These are phyloP conservation scores for Petrocephalus microphthalmus DNA, from an alignment of 2,113 vertebrate species.

Conservation along the genomic window DNA sequence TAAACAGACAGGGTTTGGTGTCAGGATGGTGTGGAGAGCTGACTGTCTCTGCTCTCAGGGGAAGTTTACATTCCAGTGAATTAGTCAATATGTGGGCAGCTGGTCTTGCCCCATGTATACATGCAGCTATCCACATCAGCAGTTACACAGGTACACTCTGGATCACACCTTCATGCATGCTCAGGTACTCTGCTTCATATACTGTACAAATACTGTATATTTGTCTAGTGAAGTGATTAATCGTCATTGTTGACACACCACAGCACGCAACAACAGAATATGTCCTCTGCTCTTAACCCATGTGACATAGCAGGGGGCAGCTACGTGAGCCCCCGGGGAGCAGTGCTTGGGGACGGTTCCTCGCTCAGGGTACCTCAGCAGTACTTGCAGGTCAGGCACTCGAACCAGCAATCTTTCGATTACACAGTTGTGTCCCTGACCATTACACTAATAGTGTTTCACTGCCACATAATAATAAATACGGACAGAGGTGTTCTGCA, in stretches of 20 bases:
- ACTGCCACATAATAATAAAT: too few species aligned
- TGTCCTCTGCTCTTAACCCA: too few species aligned
- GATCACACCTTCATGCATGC: background rate
- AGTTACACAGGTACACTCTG: background rate
- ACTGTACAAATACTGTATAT: background rate
- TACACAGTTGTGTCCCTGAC: too few species aligned
- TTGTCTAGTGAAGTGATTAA: too few species aligned
- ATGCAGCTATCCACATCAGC: constrained; percentile 17
- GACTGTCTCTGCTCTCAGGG: constrained; percentile 14
- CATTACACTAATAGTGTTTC: background rate
- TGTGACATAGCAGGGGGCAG: too few species aligned
- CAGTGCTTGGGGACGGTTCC: too few species aligned
- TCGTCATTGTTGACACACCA: too few species aligned
- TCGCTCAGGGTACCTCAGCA: too few species aligned
- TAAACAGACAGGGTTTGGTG: background rate
- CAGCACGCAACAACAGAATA: too few species aligned
- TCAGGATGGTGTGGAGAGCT: background rate
- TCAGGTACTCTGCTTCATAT: background rate
- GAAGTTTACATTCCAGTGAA: constrained; percentile 47
- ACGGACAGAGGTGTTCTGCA: background rate
- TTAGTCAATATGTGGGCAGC: constrained; percentile 32
- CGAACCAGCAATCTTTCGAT: too few species aligned
- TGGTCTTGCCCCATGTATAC: constrained; percentile 31
- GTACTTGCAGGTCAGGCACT: too few species aligned
- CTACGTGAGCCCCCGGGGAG: too few species aligned